Evolutionary conservation across 2,888 invertebrate genomes (phyloP).

Genomic region (Drosophila neonasuta): DNA sequence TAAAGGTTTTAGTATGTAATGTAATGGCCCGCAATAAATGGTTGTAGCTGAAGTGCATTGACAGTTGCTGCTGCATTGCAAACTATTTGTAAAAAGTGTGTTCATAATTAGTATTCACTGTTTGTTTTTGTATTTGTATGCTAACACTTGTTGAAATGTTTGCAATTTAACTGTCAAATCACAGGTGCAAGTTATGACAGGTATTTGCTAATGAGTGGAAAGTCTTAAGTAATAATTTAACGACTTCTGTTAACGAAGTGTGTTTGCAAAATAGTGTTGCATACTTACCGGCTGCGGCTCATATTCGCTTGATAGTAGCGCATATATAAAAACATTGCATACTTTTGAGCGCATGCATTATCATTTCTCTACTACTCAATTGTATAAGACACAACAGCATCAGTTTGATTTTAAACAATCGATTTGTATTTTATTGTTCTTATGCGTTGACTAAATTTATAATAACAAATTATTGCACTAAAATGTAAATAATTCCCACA

Average conservation of each 20-base stretch:
- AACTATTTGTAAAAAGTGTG: not conserved
- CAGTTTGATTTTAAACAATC: slow-evolving; percentile 17
- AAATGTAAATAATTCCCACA: slow-evolving; percentile 27
- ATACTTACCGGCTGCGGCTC: not conserved
- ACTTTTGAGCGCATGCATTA: not conserved
- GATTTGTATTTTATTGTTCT: slow-evolving; percentile 41
- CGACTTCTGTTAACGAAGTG: not conserved
- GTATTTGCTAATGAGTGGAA: not conserved
- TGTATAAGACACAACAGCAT: too few species aligned
- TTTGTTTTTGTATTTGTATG: not conserved
- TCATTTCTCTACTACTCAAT: not conserved
- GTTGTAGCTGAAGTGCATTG: not conserved
- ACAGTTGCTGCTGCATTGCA: not conserved
- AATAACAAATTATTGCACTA: slow-evolving; percentile 49
- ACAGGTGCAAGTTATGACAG: not conserved
- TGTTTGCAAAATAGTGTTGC: not conserved
- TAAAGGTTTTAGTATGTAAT: not conserved
- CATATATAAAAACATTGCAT: not conserved
- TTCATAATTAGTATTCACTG: not conserved
- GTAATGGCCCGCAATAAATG: not conserved
- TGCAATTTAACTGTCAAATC: not conserved
- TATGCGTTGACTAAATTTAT: slow-evolving; percentile 34
- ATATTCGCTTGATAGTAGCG: not conserved
- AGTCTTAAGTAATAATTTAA: not conserved
- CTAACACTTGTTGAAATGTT: not conserved